These are phyloP conservation scores for Dinocampus coccinellae DNA, from an alignment of 2,888 invertebrate species.

Conservation along the genomic window DNA sequence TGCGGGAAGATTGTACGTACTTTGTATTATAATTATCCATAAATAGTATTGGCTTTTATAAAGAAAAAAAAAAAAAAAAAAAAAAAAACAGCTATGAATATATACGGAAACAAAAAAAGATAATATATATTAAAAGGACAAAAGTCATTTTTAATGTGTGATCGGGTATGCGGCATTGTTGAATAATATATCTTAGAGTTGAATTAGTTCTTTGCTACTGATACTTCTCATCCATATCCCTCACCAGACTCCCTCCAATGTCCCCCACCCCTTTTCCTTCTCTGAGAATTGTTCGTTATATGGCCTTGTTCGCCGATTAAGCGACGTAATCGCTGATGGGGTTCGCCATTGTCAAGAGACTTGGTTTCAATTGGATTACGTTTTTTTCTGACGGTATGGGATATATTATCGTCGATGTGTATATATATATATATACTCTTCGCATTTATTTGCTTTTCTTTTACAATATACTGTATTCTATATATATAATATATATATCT, in stretches of 20 bases:
- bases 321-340: constrained; percentile 34
- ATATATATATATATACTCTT: constrained; percentile 13
- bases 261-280: neutral
- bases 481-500: neutral
- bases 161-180: constrained; percentile 35
- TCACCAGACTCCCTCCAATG: neutral
- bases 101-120: constrained; percentile 56
- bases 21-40: constrained; percentile 20
- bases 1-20: constrained; percentile 64
- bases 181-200: constrained; percentile 15
- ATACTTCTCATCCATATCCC: neutral
- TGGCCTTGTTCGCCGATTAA: constrained; percentile 54
- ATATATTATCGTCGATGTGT: constrained; percentile 10
- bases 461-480: constrained; percentile 3
- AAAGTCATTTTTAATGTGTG: constrained; percentile 46
- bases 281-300: neutral
- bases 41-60: neutral
- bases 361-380: constrained; percentile 50
- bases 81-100: neutral
- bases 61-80: no score
- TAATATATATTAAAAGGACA: neutral
- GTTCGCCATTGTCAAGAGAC: constrained; percentile 44
- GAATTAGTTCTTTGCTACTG: constrained; percentile 6
- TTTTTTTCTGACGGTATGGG: constrained; percentile 37
- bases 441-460: constrained; percentile 33